These are phyloP conservation scores for Botrylloides violaceus DNA, from an alignment of 23 tunicate species.

Conservation along the genomic window DNA sequence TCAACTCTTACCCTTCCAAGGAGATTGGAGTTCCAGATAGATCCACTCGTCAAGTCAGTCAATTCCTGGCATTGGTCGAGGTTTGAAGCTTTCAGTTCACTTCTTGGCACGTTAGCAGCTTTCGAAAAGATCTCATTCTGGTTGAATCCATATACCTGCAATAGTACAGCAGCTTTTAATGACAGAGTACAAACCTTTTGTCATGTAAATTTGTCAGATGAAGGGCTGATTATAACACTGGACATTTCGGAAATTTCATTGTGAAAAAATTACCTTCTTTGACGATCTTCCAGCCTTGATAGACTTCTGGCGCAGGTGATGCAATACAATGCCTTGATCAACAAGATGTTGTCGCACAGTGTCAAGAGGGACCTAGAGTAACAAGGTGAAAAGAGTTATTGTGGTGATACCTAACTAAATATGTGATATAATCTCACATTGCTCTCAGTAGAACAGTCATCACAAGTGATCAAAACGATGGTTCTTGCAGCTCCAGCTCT, in stretches of 20 bases:
- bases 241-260: no score
- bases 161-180: not conserved
- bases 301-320: conserved; percentile 36
- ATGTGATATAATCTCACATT: conserved; percentile 16
- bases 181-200: not conserved
- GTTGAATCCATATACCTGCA: conserved; percentile 68
- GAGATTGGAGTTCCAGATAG: conserved; percentile 59
- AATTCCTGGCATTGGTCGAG: conserved; percentile 61
- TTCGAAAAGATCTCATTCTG: conserved; percentile 24
- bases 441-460: conserved; percentile 34
- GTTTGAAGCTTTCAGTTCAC: conserved; percentile 42
- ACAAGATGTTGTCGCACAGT: conserved; percentile 36
- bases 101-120: conserved; percentile 19
- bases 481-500: conserved; percentile 77
- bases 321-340: conserved; percentile 53
- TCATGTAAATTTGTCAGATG: not conserved
- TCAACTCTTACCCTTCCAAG: conserved; percentile 2
- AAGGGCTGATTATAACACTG: not conserved
- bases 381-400: not conserved
- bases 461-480: conserved; percentile 63
- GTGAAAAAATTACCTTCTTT: conserved; percentile 37
- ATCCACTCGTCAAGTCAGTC: conserved; percentile 64
- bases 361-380: not conserved
- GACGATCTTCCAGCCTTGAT: conserved; percentile 47
- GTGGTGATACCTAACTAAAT: no score